phyloP scores from a whole-genome alignment of 2,888 invertebrate genomes.

The Torymus aiolomorphi region DNA sequence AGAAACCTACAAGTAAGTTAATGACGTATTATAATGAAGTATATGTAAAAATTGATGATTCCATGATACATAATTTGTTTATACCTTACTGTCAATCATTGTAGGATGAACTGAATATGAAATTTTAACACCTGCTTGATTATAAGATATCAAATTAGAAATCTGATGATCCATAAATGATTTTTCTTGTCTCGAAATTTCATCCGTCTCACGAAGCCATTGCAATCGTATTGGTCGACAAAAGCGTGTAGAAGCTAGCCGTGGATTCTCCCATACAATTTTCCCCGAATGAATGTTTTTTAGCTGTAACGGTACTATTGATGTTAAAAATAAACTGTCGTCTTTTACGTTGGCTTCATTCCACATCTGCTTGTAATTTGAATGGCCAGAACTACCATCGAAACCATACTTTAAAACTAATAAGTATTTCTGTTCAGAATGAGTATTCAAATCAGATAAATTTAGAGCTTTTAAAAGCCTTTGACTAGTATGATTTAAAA shows the following conservation, averaged over 20 bases:
- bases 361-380: too few species aligned
- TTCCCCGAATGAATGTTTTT: background rate
- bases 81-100: background rate
- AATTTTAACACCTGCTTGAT: background rate
- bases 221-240: too few species aligned
- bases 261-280: background rate
- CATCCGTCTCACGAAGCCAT: background rate
- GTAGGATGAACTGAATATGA: background rate
- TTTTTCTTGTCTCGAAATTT: background rate
- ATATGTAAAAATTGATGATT: too few species aligned
- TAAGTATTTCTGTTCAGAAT: background rate
- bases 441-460: background rate
- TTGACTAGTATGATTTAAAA: background rate
- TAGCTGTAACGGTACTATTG: background rate
- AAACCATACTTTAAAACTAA: background rate
- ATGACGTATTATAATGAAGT: too few species aligned
- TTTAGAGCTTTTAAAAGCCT: background rate
- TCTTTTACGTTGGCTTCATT: background rate
- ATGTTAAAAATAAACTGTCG: background rate
- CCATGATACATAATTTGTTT: too few species aligned
- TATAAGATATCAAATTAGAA: background rate
- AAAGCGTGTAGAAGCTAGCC: background rate
- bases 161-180: background rate
- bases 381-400: too few species aligned
- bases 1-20: too few species aligned